Conservation (phyloP, 1,140 invertebrate genomes). For the Heterodera carotae region DNA sequence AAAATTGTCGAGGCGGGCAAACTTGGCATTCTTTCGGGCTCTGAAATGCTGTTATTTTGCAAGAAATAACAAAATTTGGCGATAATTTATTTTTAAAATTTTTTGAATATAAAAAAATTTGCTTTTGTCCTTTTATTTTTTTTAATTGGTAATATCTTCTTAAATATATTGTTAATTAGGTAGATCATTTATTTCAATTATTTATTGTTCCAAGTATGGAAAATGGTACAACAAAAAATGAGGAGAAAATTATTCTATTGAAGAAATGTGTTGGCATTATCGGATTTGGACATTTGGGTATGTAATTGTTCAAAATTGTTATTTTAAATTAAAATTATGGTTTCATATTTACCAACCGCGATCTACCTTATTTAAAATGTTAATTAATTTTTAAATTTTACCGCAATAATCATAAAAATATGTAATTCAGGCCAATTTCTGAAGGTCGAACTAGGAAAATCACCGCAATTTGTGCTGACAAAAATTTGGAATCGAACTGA, state of each 20-base stretch:
- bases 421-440: slow-evolving; percentile 68
- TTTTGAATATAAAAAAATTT: slow-evolving; percentile 25
- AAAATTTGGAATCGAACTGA: slow-evolving; percentile 71
- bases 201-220: neutral
- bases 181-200: neutral
- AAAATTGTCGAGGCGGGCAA: slow-evolving; percentile 57
- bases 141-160: slow-evolving; percentile 31
- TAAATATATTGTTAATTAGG: slow-evolving; percentile 4
- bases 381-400: slow-evolving; percentile 19
- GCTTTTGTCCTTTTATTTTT: slow-evolving; percentile 1
- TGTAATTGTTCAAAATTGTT: slow-evolving; percentile 27
- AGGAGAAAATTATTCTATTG: neutral
- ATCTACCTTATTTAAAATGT: too few relatives aligned
- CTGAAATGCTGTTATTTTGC: slow-evolving; percentile 56
- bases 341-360: too few relatives aligned
- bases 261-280: slow-evolving; percentile 68
- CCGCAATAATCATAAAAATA: too few relatives aligned
- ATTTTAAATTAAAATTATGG: neutral
- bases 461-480: slow-evolving; percentile 66
- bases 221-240: neutral
- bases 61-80: slow-evolving; percentile 43
- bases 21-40: slow-evolving; percentile 53
- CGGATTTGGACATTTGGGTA: slow-evolving; percentile 70
- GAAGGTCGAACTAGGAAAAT: slow-evolving; percentile 64
- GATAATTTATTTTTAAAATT: slow-evolving; percentile 4